Base-by-base conservation (phyloP, 2,113 vertebrate genomes). In the Pavo muticus region DNA sequence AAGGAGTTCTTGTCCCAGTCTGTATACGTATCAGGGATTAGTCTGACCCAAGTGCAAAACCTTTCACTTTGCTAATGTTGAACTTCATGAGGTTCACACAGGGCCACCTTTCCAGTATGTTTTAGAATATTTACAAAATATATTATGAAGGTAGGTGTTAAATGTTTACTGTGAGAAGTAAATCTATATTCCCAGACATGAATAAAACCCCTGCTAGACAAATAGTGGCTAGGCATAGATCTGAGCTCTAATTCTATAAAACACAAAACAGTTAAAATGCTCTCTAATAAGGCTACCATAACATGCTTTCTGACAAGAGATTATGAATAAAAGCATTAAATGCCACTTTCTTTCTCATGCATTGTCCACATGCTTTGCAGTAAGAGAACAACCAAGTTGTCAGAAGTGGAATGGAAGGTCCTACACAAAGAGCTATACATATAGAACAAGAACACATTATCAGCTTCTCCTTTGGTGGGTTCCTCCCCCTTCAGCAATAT, bases 401-500 rank as follows among this genome's bases (percentile, higher is more conserved):
- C 60, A 59, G 39, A 65, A 80, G 84, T 80, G 44, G 79, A 91
- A 90, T 78, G 35, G 75, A 88, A 95, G 45, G 79, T 68, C 61
- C 63, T 87, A 54, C 89, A 94, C 87, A 94, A 97, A 93, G 94
- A 94, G 44, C 85, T 74, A 94, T 4, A 94, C 84, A 96, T 7
- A 67, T 20, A 94, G 76, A 96, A 97, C 94, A 97, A 96, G 87
- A 91, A 80, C 56, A 87, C 87, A 93, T 96, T 96, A 80, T 94
- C 71, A 87, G 45, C 71, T 40, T 69, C 83, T 80, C 45, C 61
- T 80, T 65, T 71, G 69, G 60, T n/a, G 56, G 29, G 76, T 64
- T 87, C 79, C 83, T 77, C 79, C 79, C 79, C 57, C 76, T 69
- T 59, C 45, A 84, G 37, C 56, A 57, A 73, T 74, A 30, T 45